Conservation (phyloP, 1,140 invertebrate genomes). For the Cepaea nemoralis region DNA sequence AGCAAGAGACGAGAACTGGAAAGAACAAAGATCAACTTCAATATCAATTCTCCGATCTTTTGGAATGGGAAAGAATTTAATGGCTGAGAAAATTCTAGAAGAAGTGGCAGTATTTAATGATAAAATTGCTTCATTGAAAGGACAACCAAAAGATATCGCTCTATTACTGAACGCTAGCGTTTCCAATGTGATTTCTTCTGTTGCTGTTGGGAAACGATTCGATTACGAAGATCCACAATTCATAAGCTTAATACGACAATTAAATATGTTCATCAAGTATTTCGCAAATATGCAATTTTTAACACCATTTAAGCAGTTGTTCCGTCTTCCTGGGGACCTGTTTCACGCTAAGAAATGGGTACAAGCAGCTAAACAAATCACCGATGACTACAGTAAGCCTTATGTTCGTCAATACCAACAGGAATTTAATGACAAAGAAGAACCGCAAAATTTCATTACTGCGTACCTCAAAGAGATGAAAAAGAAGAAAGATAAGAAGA, state of each 20-base stretch:
- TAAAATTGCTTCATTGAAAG: background rate
- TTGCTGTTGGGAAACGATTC: constrained; percentile 11
- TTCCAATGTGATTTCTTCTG: constrained; percentile 14
- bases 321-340: background rate
- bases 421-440: background rate
- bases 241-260: background rate
- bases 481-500: background rate
- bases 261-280: background rate
- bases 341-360: background rate
- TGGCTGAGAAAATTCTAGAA: constrained; percentile 7
- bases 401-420: background rate
- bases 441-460: background rate
- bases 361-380: background rate
- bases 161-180: background rate
- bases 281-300: background rate
- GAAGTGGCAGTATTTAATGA: background rate
- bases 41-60: constrained; percentile 17
- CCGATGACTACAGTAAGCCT: background rate
- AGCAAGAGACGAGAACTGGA: constrained; percentile 15
- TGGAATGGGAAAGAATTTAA: constrained; percentile 24
- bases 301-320: background rate
- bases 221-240: constrained; percentile 3
- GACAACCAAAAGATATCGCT: background rate
- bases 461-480: background rate
- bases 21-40: constrained; percentile 8